A percentile compares a stretch with the other conserved stretches of the same genome.
Evolutionary conservation across 2,113 vertebrate genomes (phyloP).

Genomic region (Brachyhypopomus gauderio): DNA sequence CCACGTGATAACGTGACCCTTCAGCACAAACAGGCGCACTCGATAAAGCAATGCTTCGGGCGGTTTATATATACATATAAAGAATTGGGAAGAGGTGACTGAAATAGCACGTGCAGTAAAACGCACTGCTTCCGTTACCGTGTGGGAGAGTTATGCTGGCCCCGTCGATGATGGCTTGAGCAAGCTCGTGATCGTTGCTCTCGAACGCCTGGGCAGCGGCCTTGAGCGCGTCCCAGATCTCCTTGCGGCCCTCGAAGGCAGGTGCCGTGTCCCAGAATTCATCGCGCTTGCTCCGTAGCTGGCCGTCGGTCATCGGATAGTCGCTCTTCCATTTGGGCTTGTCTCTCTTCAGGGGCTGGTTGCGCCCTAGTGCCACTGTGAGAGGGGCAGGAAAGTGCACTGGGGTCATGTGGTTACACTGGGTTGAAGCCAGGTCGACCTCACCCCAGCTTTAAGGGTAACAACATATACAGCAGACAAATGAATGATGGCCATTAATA

Average conservation of each 20-base stretch:
- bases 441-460: too few relatives aligned
- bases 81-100: not conserved
- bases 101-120: not conserved
- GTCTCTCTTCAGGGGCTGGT: slow-evolving; percentile 96
- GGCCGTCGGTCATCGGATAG: slow-evolving; percentile 98
- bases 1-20: too few relatives aligned
- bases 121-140: slow-evolving; percentile 70
- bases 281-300: slow-evolving; percentile 95
- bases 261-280: slow-evolving; percentile 98
- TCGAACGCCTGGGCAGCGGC: slow-evolving; percentile 95
- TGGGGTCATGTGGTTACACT: not conserved
- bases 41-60: too few relatives aligned
- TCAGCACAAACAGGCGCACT: too few relatives aligned
- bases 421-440: not conserved
- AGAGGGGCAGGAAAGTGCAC: slow-evolving; percentile 35
- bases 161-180: slow-evolving; percentile 96
- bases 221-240: slow-evolving; percentile 97
- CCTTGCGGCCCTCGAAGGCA: slow-evolving; percentile 95
- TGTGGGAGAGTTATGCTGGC: slow-evolving; percentile 96
- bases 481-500: not conserved
- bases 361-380: slow-evolving; percentile 93
- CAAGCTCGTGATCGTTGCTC: slow-evolving; percentile 94
- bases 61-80: too few relatives aligned
- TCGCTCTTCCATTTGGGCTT: slow-evolving; percentile 99
- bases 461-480: not conserved